Conservation (phyloP, 2,113 vertebrate genomes). For the Catharus bicknelli region DNA sequence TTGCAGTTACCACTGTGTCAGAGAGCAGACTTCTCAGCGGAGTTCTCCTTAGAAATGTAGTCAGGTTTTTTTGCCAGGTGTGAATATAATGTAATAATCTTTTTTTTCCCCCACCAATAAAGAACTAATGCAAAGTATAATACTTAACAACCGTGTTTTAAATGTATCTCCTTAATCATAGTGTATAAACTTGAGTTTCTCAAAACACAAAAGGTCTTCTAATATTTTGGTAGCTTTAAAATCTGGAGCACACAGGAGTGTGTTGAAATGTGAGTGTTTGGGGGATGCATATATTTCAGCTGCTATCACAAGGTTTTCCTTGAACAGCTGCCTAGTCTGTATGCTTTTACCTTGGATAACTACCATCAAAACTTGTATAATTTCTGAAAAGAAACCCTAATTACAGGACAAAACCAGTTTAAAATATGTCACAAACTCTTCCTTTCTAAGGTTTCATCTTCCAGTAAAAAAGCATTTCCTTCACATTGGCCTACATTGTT, state of each 20-base stretch:
- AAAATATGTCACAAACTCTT: background rate
- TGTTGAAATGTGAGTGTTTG: background rate
- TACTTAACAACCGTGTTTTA: background rate
- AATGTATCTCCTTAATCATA: background rate
- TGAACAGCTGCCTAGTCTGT: accelerated
- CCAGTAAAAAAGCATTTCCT: background rate
- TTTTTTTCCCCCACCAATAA: background rate
- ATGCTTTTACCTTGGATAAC: background rate
- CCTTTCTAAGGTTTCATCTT: background rate
- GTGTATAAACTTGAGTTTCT: background rate
- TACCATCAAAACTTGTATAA: background rate
- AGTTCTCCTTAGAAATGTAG: background rate
- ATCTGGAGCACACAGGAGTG: accelerated
- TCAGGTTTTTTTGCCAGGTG: background rate
- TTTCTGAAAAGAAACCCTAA: background rate
- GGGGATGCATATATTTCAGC: background rate
- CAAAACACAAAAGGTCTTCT: background rate
- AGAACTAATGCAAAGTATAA: background rate
- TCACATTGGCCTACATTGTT: background rate
- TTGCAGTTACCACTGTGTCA: background rate
- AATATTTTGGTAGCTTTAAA: background rate
- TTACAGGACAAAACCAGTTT: background rate
- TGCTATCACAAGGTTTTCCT: background rate
- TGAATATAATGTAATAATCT: background rate
- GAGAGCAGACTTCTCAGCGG: background rate